Base-by-base conservation (phyloP, 37 sponge, comb jelly and placozoan genomes). In the Halichondria panicea region DNA sequence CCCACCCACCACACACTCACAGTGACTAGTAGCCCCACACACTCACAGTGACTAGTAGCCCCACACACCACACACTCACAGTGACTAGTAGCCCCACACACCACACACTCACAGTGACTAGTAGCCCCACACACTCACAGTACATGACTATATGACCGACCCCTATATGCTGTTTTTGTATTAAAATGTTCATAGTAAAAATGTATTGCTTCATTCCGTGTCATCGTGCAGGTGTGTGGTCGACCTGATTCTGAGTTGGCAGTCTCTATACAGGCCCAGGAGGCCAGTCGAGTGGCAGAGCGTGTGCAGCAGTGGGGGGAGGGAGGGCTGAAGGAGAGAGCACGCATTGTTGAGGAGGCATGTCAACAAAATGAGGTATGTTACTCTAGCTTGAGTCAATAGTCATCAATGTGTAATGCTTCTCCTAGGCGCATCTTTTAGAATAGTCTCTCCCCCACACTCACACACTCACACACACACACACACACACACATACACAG, bases 181-280 rank as follows among this genome's bases (percentile, higher is more conserved):
- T n/a, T n/a, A n/a, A n/a, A n/a, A n/a, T n/a, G n/a, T n/a, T n/a
- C n/a, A n/a, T n/a, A n/a, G n/a, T n/a, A n/a, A n/a, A n/a, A n/a
- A n/a, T n/a, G 52, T 18, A 48, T 48, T 48, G 11, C 11, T 15
- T 48, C 15, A 24, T 58, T 11, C 25, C 60, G 25, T 58, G 27
- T 58, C 24, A n/a, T n/a, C n/a, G n/a, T n/a, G 44, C 43, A 90
- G 91, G 66, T 95, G 34, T 11, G 81, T 30, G 91, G 87, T 4
- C 55, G 72, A n/a, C 99, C 99, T 0, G 95, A 93, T 84, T 22
- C 71, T 27, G 87, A 80, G 53, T 61, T 90, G 46, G 84, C 87
- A 5, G 72, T 45, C 57, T 48, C 64, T 35, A 87, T 92, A 79
- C 64, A 75, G 5, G 7, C 35, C 8, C 87, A 89, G n/a, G 99